Percentiles rank a stretch among this genome's conserved stretches.
These are phyloP conservation scores for Dendrocopos noguchii DNA, from an alignment of 2,113 vertebrate species.

Conservation along the genomic window DNA sequence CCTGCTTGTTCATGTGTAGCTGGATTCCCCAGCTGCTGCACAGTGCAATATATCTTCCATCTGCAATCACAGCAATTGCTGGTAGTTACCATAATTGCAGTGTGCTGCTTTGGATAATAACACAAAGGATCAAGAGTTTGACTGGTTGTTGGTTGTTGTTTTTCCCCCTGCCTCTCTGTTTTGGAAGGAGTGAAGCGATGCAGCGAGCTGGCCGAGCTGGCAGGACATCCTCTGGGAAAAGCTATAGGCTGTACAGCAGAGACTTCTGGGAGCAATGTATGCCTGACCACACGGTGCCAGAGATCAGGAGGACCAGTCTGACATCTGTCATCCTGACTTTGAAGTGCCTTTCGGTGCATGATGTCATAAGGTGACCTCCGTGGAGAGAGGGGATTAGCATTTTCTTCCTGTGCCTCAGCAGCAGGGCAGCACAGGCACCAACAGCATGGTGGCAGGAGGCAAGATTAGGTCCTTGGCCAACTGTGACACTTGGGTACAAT, in stretches of 20 bases:
- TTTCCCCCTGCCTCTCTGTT: background rate
- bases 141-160: background rate
- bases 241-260: constrained; percentile 87
- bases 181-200: constrained; percentile 88
- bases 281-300: constrained; percentile 93
- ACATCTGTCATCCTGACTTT: constrained; percentile 92
- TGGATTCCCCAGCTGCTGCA: background rate
- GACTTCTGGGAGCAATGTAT: constrained; percentile 96
- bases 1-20: background rate
- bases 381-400: background rate
- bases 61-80: background rate
- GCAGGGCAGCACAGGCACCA: background rate
- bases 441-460: background rate
- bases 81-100: background rate
- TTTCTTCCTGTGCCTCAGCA: background rate
- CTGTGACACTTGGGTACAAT: background rate
- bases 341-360: constrained; percentile 93
- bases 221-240: constrained; percentile 89
- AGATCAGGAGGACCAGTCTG: constrained; percentile 93
- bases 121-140: background rate
- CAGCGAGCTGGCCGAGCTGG: constrained; percentile 93
- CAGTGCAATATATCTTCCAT: background rate
- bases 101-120: background rate
- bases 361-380: constrained; percentile 91
- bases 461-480: background rate